phyloP scores from a whole-genome alignment of 1,140 invertebrate genomes.

The Mya arenaria region DNA sequence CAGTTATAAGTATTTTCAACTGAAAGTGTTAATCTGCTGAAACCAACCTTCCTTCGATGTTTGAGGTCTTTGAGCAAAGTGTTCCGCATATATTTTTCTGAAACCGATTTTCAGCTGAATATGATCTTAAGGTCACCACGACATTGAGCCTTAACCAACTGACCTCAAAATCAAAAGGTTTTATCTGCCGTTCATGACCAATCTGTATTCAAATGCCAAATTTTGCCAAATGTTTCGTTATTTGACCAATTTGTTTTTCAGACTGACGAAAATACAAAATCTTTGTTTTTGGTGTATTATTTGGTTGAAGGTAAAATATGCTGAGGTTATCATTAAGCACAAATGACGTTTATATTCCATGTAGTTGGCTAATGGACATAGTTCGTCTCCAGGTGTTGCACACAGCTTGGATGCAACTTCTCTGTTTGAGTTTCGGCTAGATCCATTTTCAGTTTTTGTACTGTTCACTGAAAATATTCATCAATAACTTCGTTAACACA shows the following conservation, averaged over 20 bases:
- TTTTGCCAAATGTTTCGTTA: slow-evolving; percentile 27
- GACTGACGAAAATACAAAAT: slow-evolving; percentile 40
- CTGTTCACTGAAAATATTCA: slow-evolving; percentile 40
- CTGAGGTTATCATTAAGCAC: background rate
- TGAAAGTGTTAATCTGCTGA: no score
- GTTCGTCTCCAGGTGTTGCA: slow-evolving; percentile 6
- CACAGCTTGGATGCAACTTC: background rate
- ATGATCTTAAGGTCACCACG: no score
- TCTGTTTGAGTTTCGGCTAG: slow-evolving; percentile 1
- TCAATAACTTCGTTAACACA: no score
- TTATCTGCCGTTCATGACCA: no score
- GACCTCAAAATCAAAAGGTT: no score
- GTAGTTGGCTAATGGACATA: slow-evolving; percentile 34
- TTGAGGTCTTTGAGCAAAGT: no score
- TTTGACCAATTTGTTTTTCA: slow-evolving; percentile 37
- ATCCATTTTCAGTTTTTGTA: slow-evolving; percentile 33
- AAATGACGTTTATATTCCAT: slow-evolving; percentile 14
- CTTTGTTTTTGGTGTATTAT: background rate
- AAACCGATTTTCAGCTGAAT: no score
- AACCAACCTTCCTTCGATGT: no score
- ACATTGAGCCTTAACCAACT: no score
- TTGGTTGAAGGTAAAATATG: slow-evolving; percentile 33
- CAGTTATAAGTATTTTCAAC: no score
- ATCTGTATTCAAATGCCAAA: no score
- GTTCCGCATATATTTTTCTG: no score